Percentiles rank a stretch among this genome's conserved stretches.
phyloP scores from a whole-genome alignment of 1,140 invertebrate species.

The Drosophila virilis region DNA sequence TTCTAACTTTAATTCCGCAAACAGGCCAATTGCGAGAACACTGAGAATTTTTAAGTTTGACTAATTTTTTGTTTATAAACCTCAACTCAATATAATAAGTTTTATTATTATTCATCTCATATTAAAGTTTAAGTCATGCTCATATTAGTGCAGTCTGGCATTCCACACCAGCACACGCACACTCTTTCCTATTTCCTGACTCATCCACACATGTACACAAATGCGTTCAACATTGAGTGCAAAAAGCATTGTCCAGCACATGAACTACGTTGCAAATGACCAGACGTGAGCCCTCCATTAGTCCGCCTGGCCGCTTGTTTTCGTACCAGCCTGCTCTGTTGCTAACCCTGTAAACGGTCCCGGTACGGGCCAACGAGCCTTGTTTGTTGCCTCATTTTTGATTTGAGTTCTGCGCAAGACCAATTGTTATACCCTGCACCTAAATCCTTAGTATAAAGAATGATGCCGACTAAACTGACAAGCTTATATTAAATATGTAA shows the following conservation, averaged over 20 bases:
- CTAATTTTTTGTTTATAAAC: too few species aligned
- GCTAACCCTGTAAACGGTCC: constrained; percentile 40
- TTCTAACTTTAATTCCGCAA: too few species aligned
- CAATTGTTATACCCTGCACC: constrained; percentile 27
- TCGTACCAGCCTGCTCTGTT: background rate
- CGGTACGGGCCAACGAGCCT: constrained; percentile 49
- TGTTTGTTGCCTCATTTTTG: constrained; percentile 61
- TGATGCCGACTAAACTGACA: background rate
- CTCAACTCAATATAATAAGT: constrained; percentile 15
- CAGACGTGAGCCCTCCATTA: constrained; percentile 77
- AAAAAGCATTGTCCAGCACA: constrained; percentile 79
- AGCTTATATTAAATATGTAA: too few species aligned
- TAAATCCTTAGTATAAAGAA: background rate
- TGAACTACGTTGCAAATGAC: constrained; percentile 82
- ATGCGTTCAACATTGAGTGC: constrained; percentile 68
- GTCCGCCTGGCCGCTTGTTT: constrained; percentile 38
- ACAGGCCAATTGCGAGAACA: too few species aligned
- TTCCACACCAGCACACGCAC: constrained; percentile 6
- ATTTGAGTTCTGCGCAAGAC: constrained; percentile 40
- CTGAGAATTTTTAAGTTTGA: too few species aligned
- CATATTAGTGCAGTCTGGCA: constrained; percentile 28
- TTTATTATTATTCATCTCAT: constrained; percentile 72
- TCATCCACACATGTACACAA: constrained; percentile 37
- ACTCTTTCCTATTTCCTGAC: background rate
- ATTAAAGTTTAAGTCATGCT: constrained; percentile 71